Conservation (phyloP, 2,113 vertebrate species). For the Leucoraja erinaceus region DNA sequence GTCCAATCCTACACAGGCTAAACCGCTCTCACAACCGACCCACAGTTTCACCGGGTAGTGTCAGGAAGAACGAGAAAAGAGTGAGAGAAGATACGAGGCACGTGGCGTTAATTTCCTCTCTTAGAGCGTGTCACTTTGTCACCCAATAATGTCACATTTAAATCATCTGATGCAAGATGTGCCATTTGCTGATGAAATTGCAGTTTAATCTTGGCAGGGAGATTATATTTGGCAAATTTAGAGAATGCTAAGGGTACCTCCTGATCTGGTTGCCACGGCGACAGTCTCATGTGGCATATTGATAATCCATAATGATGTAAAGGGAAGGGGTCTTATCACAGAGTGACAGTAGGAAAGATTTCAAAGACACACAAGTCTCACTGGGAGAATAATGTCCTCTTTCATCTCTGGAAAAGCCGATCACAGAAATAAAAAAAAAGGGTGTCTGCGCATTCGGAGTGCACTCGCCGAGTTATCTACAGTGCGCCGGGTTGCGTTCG, state of each 20-base stretch:
- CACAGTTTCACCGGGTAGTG: background rate
- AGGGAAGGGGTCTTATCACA: conserved; percentile 67
- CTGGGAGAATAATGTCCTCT: conserved; percentile 56
- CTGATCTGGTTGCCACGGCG: conserved; percentile 70
- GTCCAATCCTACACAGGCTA: no score
- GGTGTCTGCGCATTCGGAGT: conserved; percentile 37
- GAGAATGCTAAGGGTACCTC: conserved; percentile 58
- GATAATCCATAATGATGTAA: conserved; percentile 81
- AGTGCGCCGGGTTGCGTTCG: conserved; percentile 47
- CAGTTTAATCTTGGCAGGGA: conserved; percentile 43
- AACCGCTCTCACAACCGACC: background rate
- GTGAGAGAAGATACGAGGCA: background rate
- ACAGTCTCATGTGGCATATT: conserved; percentile 73
- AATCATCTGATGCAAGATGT: background rate
- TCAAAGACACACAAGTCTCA: conserved; percentile 57
- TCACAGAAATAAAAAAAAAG: conserved; percentile 46
- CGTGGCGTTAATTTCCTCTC: background rate
- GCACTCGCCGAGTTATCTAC: conserved; percentile 45
- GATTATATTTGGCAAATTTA: conserved; percentile 59
- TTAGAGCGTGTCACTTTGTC: background rate
- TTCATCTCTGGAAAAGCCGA: conserved; percentile 54
- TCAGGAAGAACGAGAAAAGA: background rate
- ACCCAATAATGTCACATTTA: background rate
- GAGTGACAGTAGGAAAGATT: conserved; percentile 63
- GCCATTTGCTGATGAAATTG: conserved; percentile 46